Evolutionary conservation across 2,888 invertebrate species (phyloP).

Genomic region (Drosophila fulvimacula): DNA sequence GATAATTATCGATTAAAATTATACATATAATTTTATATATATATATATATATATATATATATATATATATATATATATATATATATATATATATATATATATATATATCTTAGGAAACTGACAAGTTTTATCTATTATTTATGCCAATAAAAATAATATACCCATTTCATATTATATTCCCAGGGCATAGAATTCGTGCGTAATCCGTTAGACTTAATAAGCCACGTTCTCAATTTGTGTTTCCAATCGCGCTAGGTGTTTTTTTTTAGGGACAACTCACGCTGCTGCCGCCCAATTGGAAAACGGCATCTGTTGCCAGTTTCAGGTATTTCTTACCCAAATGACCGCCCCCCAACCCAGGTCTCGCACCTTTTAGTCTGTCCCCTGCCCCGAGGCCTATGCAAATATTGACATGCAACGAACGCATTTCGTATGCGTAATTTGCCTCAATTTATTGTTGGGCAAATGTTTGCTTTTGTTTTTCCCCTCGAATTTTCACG

Average conservation of each 20-base stretch:
- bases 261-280: conserved; percentile 20
- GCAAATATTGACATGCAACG: conserved; percentile 70
- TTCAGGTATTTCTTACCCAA: conserved; percentile 8
- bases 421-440: conserved; percentile 63
- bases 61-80: no score
- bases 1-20: no score
- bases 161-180: not conserved
- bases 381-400: conserved; percentile 32
- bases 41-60: no score
- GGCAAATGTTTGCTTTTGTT: conserved; percentile 50
- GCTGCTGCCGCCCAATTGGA: not conserved
- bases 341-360: not conserved
- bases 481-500: conserved; percentile 6
- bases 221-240: conserved; percentile 68
- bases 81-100: no score
- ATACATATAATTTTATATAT: no score
- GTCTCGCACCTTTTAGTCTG: not conserved
- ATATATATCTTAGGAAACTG: no score
- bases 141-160: not conserved
- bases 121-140: no score
- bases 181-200: conserved; percentile 44
- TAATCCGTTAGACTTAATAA: conserved; percentile 77
- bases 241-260: conserved; percentile 18
- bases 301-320: conserved; percentile 12
- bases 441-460: conserved; percentile 67